phyloP scores from a whole-genome alignment of 2,888 invertebrate genomes.

The Eretmocerus hayati region DNA sequence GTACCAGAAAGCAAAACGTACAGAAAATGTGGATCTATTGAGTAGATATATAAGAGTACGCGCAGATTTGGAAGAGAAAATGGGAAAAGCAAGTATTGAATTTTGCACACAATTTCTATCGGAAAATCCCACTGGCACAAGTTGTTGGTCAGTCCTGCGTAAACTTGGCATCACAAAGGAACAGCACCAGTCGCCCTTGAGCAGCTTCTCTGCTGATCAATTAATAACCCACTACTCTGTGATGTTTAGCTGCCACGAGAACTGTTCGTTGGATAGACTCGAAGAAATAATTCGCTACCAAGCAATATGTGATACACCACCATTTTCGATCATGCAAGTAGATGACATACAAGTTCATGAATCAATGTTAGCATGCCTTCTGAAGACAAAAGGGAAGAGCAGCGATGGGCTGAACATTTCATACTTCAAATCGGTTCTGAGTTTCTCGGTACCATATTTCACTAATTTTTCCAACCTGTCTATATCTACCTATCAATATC shows the following conservation, averaged over 20 bases:
- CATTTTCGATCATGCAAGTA: background rate
- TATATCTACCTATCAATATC: background rate
- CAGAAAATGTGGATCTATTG: background rate
- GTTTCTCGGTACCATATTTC: background rate
- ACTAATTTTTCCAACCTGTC: background rate
- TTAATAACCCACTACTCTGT: background rate
- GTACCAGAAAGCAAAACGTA: background rate
- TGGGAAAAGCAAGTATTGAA: background rate
- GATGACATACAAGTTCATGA: background rate
- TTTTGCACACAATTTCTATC: background rate
- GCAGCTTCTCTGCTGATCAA: background rate
- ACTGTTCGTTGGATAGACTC: background rate
- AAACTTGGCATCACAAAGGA: background rate
- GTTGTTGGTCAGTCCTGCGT: background rate
- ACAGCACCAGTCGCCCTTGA: background rate
- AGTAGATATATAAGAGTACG: background rate
- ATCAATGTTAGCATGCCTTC: background rate
- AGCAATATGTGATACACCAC: background rate
- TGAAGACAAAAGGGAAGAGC: background rate
- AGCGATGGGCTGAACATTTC: background rate
- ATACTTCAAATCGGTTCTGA: background rate
- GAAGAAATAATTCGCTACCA: background rate
- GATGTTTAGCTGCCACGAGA: background rate
- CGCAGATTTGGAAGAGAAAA: background rate
- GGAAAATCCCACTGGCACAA: background rate